Evolutionary conservation across 1,140 invertebrate species (phyloP), one percentile per base, ranked within the genome.

Genomic region (Drosophila serrata): DNA sequence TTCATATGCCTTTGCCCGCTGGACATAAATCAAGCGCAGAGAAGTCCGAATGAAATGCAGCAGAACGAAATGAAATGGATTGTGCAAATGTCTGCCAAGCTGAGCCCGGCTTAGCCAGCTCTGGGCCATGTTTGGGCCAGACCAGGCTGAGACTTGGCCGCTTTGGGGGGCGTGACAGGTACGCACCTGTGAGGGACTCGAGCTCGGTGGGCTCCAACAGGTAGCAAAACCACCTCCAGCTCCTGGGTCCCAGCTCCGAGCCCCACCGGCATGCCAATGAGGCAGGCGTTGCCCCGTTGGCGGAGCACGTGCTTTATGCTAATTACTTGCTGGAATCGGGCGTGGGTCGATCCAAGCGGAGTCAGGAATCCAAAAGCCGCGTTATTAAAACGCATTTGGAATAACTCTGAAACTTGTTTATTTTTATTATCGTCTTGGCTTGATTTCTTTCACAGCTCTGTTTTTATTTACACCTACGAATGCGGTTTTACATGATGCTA

Each of bases 271-370:
- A 88, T 90, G 82, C 75, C 69, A 88, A 88, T 90, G 85, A 62
- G 31, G 62, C 39, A 24, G 69, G 73, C 70, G 76, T 55, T 64
- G 55, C 51, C 75, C 75, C 51, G 69, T 64, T 59, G 72, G 64
- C 60, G 72, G 63, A 77, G 85, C 85, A 90, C 85, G 85, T 90
- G 85, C 85, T 90, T 90, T 90, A 90, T 90, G 85, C 74, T 90
- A 90, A 90, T 90, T 67, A 90, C 67, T 90, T 74, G 69, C 60
- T 79, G 76, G 80, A 80, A 88, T 78, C 78, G 84, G 84, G 85
- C 85, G 84, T 87, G 84, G 72, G 82, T 35, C 42, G 58, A 33
- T 37, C 19, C 51, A 31, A 31, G 27, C 33, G 22, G 9, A 39
- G 59, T 29, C 63, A 24, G 62, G 74, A 76, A 74, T 56, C 51